A percentile compares a stretch with the other conserved stretches of the same genome.
These are phyloP conservation scores for Lycophotia porphyrea DNA, from an alignment of 2,888 invertebrate species.

Conservation along the genomic window DNA sequence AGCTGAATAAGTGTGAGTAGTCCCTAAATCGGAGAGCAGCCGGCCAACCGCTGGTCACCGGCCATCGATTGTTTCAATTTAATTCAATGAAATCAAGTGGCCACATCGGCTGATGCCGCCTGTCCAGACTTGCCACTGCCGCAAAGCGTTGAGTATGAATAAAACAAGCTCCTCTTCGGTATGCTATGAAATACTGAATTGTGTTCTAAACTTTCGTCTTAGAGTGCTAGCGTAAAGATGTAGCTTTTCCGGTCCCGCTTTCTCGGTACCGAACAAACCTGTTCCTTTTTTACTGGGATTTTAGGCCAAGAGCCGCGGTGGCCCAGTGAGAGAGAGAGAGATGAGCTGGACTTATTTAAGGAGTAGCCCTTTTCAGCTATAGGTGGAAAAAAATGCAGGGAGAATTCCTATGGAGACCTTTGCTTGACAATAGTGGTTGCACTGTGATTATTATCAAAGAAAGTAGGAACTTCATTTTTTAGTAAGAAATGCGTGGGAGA, in stretches of 20 bases:
- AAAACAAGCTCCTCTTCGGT: slow-evolving; percentile 7
- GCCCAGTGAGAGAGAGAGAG: too few species aligned
- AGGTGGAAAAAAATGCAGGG: background rate
- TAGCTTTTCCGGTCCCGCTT: background rate
- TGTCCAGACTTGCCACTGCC: slow-evolving; percentile 69
- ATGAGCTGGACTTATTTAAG: background rate
- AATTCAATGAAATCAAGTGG: slow-evolving; percentile 87
- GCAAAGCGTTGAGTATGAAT: slow-evolving; percentile 51
- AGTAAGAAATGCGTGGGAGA: background rate
- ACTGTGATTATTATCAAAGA: background rate
- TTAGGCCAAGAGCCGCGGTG: too few species aligned
- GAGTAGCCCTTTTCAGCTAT: background rate
- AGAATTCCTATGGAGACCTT: background rate
- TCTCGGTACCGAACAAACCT: background rate
- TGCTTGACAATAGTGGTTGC: background rate
- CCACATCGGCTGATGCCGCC: slow-evolving; percentile 73
- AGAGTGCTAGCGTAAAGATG: background rate
- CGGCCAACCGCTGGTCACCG: slow-evolving; percentile 59
- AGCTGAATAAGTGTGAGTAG: too few species aligned
- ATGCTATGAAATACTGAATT: background rate
- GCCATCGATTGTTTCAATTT: slow-evolving; percentile 83
- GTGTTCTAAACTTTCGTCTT: background rate
- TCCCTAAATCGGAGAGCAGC: slow-evolving; percentile 57
- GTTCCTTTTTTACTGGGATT: background rate
- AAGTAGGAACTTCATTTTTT: background rate